Conservation (phyloP, 2,113 vertebrate species). For the Eulemur rufifrons region DNA sequence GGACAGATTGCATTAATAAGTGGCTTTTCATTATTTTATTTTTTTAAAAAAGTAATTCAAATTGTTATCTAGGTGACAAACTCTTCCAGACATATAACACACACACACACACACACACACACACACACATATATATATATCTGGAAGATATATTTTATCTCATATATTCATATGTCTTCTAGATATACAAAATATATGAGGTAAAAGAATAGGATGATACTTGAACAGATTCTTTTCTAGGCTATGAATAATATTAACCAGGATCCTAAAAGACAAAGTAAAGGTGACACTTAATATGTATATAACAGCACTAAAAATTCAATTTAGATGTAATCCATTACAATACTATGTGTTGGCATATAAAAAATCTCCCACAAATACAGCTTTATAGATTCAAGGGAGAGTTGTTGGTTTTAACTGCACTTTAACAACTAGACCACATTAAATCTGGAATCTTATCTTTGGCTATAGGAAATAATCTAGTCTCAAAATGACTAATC, state of each 20-base stretch:
- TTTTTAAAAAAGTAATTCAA: background rate
- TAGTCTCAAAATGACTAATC: background rate
- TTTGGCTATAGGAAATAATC: background rate
- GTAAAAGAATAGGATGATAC: background rate
- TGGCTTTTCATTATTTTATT: background rate
- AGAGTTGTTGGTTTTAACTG: constrained; percentile 35
- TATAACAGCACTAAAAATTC: background rate
- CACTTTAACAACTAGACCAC: background rate
- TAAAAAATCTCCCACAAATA: constrained; percentile 36
- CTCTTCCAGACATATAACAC: background rate
- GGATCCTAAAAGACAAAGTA: constrained; percentile 33
- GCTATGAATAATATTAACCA: constrained; percentile 36
- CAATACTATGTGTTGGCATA: background rate
- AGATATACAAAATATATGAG: background rate
- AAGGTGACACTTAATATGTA: background rate
- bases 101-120: no score
- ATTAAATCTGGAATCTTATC: constrained; percentile 21
- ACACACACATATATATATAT: no score
- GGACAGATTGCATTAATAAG: background rate
- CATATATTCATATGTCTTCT: background rate
- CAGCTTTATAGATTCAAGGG: constrained; percentile 30
- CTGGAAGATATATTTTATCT: no score
- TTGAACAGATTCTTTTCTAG: background rate
- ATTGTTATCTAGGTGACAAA: background rate
- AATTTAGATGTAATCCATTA: background rate